phyloP scores from a whole-genome alignment of 1,140 invertebrate genomes.

The Phymastichus coffea region DNA sequence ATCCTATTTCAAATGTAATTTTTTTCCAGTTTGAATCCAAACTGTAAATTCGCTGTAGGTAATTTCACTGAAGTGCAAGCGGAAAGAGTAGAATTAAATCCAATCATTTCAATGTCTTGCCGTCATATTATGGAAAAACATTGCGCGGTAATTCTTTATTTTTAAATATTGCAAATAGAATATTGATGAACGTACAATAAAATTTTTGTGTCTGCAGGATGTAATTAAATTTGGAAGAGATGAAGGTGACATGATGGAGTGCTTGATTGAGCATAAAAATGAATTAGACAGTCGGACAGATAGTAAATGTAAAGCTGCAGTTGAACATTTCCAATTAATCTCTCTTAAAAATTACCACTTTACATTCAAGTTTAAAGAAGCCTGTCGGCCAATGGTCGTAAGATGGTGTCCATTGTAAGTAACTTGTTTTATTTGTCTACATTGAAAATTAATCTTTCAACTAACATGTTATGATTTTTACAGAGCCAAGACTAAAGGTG shows the following conservation, averaged over 20 bases:
- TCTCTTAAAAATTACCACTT: constrained; percentile 93
- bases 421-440: constrained; percentile 39
- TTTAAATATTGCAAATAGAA: neutral
- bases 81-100: constrained; percentile 82
- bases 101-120: constrained; percentile 81
- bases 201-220: constrained; percentile 39
- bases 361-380: constrained; percentile 92
- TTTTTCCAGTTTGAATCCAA: constrained; percentile 53
- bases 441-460: neutral
- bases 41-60: constrained; percentile 75
- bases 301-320: constrained; percentile 85
- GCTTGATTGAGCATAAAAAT: constrained; percentile 91
- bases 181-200: neutral
- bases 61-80: constrained; percentile 90
- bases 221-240: constrained; percentile 70
- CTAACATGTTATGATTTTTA: constrained; percentile 17
- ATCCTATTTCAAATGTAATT: neutral
- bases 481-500: constrained; percentile 73
- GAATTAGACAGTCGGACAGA: constrained; percentile 72
- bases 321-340: constrained; percentile 93
- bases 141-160: constrained; percentile 62
- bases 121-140: constrained; percentile 78
- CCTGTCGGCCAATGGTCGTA: constrained; percentile 82
- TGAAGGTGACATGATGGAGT: constrained; percentile 88
- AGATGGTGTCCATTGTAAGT: constrained; percentile 71